Evolutionary conservation across 2,888 invertebrate genomes (phyloP), one percentile per base, ranked within the genome.

Genomic region (Hydriomena furcata): DNA sequence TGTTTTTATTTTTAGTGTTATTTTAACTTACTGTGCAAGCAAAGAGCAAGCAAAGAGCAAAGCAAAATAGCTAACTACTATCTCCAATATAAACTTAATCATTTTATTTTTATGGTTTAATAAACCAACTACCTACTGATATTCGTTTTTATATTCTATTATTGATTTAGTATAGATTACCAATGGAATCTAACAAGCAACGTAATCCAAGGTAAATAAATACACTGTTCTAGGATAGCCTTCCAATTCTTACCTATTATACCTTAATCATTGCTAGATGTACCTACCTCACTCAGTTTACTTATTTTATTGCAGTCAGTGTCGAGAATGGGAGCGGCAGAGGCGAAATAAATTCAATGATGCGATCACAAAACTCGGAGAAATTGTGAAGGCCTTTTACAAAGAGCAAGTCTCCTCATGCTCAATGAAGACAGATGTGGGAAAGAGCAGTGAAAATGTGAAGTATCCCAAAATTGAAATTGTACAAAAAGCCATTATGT

Each of bases 271-370:
- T 4, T 17, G 17, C 17, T 17, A 4, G 17, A 17, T 17, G 17
- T 17, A 2, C 17, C 17, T 17, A 2, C 17, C 17, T 17, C 2
- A 17, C 17, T 17, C 17, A 17, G 17, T 3, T 17, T 17, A 4
- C 17, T 1, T 5, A 23, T 41, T 80, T 83, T 43, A 10, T 17
- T 17, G 17, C 68, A 93, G 93, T 72, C 92, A 93, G 68, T 92
- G 92, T 59, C 91, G 93, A 68, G 92, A 93, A 85, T 94, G 94
- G 94, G 94, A 94, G 82, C 91, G 93, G 67, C 92, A 93, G 68
- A 88, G 94, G 68, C 87, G 94, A 66, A 92, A 92, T 63, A 92
- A 94, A 73, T 91, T 94, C 70, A 94, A 94, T 65, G 86, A 88
- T 51, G 88, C 90, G 6, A 77, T 89, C 38, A 57, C 66, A 7